Percentiles rank a stretch among this genome's conserved stretches.
Evolutionary conservation across 92 coral and sea anemone genomes (phyloP).

Genomic region (Phenganax subtilis): DNA sequence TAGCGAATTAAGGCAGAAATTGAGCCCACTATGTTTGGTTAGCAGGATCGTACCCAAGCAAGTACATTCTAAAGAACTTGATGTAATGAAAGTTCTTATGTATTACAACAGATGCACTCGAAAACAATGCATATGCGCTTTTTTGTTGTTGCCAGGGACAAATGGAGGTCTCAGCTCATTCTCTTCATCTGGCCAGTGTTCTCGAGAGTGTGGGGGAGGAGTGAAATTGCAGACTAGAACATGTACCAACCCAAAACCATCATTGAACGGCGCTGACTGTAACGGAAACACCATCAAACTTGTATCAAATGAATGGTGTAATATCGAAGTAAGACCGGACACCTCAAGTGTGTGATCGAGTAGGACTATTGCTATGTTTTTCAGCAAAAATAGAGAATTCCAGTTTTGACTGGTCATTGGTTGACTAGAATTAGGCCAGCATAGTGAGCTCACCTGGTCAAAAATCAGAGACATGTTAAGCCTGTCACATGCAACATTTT

Average conservation of each 20-base stretch:
- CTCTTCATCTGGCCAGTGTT: slow-evolving; percentile 25
- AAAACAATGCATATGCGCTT: background rate
- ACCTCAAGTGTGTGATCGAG: background rate
- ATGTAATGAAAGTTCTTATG: too few species aligned
- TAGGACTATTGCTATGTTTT: too few species aligned
- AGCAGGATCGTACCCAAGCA: too few species aligned
- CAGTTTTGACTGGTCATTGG: too few species aligned
- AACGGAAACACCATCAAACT: background rate
- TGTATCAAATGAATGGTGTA: slow-evolving; percentile 32
- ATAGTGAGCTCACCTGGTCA: too few species aligned
- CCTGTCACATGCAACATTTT: too few species aligned
- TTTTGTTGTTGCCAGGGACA: background rate
- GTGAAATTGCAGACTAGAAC: slow-evolving; percentile 19
- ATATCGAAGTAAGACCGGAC: slow-evolving; percentile 7
- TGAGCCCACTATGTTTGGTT: too few species aligned
- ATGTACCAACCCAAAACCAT: slow-evolving; percentile 38
- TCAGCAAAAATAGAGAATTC: too few species aligned
- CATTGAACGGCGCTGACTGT: slow-evolving; percentile 31
- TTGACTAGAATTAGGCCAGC: too few species aligned
- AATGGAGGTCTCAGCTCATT: slow-evolving; percentile 9
- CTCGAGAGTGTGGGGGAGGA: slow-evolving; percentile 36
- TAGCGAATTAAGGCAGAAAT: background rate
- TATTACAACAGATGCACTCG: too few species aligned
- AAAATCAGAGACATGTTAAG: too few species aligned
- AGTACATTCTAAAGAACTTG: too few species aligned